phyloP scores from a whole-genome alignment of 53 echinoderm and acorn worm genomes.

The Paracentrotus lividus region DNA sequence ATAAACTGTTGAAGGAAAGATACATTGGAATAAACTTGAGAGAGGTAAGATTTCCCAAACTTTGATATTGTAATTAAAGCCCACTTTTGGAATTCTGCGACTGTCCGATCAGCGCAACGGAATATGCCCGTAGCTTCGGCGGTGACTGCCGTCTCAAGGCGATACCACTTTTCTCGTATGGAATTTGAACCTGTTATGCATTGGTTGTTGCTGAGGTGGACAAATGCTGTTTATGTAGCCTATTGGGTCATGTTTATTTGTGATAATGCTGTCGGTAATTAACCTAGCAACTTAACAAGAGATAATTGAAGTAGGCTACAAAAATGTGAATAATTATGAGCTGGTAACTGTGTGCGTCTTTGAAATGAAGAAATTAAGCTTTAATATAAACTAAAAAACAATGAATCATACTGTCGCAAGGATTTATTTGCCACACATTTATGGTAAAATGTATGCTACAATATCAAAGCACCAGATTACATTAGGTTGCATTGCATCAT shows the following conservation, averaged over 20 bases:
- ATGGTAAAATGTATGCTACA: no score
- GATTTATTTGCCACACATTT: no score
- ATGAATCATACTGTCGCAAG: no score
- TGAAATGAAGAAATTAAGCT: no score
- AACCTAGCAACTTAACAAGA: no score
- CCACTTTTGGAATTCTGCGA: neutral
- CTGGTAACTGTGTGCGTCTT: no score
- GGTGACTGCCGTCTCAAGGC: neutral
- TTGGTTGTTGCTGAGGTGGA: neutral
- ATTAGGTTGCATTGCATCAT: no score
- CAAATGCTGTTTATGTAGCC: neutral
- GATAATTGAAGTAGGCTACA: no score
- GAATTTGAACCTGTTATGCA: slow-evolving; percentile 3
- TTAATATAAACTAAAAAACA: no score
- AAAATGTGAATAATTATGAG: no score
- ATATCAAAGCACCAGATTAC: no score
- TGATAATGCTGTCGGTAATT: no score
- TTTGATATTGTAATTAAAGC: neutral
- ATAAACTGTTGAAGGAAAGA: neutral
- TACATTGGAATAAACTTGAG: neutral
- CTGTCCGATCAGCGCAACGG: neutral
- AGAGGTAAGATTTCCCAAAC: neutral
- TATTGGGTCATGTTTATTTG: neutral
- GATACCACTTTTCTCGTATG: neutral
- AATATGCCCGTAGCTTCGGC: neutral